These are phyloP conservation scores for Pelobates cultripes DNA, from an alignment of 2,797 vertebrate genomes.

Conservation along the genomic window DNA sequence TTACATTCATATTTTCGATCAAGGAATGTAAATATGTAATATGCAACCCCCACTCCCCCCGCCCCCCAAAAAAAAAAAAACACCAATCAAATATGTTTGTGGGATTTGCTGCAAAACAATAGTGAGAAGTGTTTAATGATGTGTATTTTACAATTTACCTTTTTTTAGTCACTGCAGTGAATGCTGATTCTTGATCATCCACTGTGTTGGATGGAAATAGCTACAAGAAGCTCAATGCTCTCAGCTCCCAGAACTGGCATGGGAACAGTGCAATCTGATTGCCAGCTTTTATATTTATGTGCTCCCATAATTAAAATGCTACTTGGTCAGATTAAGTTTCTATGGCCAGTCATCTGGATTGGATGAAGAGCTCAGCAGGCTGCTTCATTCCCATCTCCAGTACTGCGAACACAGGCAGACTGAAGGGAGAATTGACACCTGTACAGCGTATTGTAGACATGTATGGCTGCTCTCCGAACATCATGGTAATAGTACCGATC, in stretches of 20 bases:
- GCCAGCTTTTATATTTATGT: too few relatives aligned
- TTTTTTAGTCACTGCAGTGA: constrained; percentile 14
- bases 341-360: too few relatives aligned
- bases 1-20: constrained; percentile 1
- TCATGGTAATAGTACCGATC: background rate
- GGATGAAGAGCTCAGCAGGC: too few relatives aligned
- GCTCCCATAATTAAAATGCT: too few relatives aligned
- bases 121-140: constrained; percentile 15
- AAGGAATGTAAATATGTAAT: background rate
- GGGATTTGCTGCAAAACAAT: background rate
- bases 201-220: background rate
- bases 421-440: background rate
- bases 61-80: too few relatives aligned
- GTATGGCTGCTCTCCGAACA: background rate
- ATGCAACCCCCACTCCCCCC: too few relatives aligned
- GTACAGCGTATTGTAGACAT: background rate
- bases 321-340: too few relatives aligned
- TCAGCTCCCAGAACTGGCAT: background rate
- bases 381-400: too few relatives aligned
- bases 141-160: constrained; percentile 25
- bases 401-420: background rate
- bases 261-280: background rate
- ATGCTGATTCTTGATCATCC: background rate
- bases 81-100: background rate
- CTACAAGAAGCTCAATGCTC: background rate